These are phyloP conservation scores for Caretta caretta DNA, from an alignment of 2,113 vertebrate species.

Conservation along the genomic window DNA sequence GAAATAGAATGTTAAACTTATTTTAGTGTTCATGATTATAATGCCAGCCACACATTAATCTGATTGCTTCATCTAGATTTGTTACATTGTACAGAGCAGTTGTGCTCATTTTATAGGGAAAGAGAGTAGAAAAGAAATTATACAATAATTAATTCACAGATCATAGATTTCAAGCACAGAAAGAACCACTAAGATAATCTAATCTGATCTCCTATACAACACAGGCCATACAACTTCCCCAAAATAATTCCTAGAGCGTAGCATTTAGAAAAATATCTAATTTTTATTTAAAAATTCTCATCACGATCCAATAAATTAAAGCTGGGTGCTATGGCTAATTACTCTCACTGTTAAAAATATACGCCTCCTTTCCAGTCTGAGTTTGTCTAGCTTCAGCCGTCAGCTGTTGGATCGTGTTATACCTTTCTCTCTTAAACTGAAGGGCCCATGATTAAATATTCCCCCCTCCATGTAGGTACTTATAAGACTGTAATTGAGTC, in stretches of 20 bases:
- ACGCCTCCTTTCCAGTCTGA: no score
- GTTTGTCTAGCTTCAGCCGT: no score
- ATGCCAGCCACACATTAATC: slow-evolving; percentile 5
- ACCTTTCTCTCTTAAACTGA: no score
- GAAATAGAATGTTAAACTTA: background rate
- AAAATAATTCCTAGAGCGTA: background rate
- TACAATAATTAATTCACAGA: background rate
- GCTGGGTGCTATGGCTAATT: background rate
- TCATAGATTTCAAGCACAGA: background rate
- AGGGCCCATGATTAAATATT: no score
- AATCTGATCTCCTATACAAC: background rate
- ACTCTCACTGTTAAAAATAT: background rate
- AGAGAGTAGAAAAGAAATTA: slow-evolving; percentile 34
- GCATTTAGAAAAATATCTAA: background rate
- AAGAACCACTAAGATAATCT: background rate
- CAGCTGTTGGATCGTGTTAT: no score
- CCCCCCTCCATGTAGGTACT: no score
- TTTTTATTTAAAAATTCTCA: background rate
- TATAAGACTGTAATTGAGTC: no score
- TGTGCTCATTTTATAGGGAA: slow-evolving; percentile 19
- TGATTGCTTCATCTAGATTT: slow-evolving; percentile 38
- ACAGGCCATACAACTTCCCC: background rate
- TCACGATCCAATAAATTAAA: background rate
- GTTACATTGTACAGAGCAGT: background rate
- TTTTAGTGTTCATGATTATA: background rate